phyloP scores from a whole-genome alignment of 2,888 invertebrate genomes.

The Microctonus aethiopoides region DNA sequence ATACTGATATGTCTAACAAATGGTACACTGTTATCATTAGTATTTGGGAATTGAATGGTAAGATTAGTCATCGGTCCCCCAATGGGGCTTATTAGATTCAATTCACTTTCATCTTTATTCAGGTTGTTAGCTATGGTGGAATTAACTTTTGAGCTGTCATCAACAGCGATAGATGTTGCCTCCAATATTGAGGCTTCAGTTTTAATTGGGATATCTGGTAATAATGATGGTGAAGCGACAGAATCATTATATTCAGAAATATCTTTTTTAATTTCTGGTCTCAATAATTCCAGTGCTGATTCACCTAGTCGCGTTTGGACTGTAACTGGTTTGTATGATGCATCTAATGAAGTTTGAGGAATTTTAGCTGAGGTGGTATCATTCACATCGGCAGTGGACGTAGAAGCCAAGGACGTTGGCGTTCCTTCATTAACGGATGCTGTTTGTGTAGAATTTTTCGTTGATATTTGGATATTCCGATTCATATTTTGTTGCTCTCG shows the following conservation, averaged over 20 bases:
- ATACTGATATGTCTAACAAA: neutral
- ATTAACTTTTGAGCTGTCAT: neutral
- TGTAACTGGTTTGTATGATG: neutral
- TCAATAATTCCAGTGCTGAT: neutral
- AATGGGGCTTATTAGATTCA: no score
- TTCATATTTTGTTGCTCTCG: constrained; percentile 54
- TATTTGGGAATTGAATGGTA: constrained; percentile 39
- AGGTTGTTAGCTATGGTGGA: neutral
- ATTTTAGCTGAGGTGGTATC: neutral
- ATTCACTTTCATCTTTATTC: neutral
- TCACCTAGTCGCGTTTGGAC: neutral
- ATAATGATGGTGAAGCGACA: neutral
- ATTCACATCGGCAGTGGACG: neutral
- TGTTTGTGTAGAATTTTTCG: neutral
- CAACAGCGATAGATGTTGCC: neutral
- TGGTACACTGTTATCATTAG: constrained; percentile 24
- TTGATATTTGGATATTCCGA: neutral
- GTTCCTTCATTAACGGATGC: neutral
- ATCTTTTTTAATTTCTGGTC: neutral
- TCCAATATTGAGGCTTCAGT: neutral
- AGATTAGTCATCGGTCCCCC: constrained; percentile 36
- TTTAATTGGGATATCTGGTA: constrained; percentile 9
- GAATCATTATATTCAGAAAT: no score
- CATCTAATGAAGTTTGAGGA: neutral
- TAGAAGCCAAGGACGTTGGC: neutral